Evolutionary conservation across 2,113 vertebrate species (phyloP).

Genomic region (Lampris incognitus): DNA sequence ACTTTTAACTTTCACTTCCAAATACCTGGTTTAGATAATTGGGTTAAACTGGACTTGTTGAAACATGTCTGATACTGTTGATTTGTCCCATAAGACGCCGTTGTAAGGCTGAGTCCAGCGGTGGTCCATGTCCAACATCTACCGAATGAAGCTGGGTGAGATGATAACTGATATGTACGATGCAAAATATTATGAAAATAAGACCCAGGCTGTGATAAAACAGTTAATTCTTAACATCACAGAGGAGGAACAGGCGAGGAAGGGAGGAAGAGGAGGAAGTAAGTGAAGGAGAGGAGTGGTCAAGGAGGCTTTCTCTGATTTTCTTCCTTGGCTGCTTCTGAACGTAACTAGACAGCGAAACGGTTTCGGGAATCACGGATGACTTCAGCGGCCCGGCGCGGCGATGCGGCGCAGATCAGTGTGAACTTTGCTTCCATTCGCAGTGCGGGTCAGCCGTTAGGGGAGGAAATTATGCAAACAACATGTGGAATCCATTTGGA

Average conservation of each 20-base stretch:
- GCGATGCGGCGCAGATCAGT: slow-evolving; percentile 50
- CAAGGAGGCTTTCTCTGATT: slow-evolving; percentile 37
- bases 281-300: slow-evolving; percentile 49
- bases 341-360: slow-evolving; percentile 24
- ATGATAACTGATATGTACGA: too few relatives aligned
- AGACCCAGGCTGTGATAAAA: too few relatives aligned
- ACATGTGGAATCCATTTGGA: slow-evolving; percentile 82
- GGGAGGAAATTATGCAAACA: slow-evolving; percentile 72
- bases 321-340: slow-evolving; percentile 39
- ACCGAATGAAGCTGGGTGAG: too few relatives aligned
- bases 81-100: too few relatives aligned
- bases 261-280: slow-evolving; percentile 20
- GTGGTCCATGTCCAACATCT: too few relatives aligned
- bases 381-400: slow-evolving; percentile 56
- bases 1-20: too few relatives aligned
- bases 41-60: too few relatives aligned
- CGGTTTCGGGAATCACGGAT: slow-evolving; percentile 40
- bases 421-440: slow-evolving; percentile 55
- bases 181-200: too few relatives aligned
- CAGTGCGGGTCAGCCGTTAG: slow-evolving; percentile 64
- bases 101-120: too few relatives aligned
- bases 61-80: too few relatives aligned
- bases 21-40: too few relatives aligned
- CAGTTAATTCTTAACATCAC: slow-evolving; percentile 8
- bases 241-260: slow-evolving; percentile 15